phyloP scores from a whole-genome alignment of 2,888 invertebrate species.

The Agrilus cyanescens region DNA sequence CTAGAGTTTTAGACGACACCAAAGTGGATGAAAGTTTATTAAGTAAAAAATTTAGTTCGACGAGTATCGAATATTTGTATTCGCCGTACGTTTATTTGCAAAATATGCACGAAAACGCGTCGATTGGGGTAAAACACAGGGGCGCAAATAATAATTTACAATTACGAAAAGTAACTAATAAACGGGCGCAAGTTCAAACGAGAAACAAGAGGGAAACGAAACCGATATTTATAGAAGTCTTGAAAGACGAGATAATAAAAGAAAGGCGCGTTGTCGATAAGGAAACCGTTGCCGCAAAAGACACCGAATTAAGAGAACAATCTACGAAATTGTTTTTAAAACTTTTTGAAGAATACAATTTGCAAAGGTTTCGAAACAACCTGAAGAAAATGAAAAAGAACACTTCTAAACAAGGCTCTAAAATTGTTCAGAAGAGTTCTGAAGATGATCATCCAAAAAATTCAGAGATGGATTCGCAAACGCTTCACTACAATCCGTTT shows the following conservation, averaged over 20 bases:
- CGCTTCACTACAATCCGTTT: slow-evolving; percentile 23
- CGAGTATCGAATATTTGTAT: slow-evolving; percentile 25
- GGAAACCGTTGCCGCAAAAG: slow-evolving; percentile 1
- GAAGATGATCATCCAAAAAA: neutral
- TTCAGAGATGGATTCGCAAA: neutral
- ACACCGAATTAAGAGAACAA: slow-evolving; percentile 4
- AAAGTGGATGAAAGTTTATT: slow-evolving; percentile 15
- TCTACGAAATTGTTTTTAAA: slow-evolving; percentile 3
- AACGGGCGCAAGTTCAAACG: slow-evolving; percentile 1
- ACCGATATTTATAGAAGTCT: neutral
- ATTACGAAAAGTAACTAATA: slow-evolving; percentile 2
- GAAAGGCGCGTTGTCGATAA: slow-evolving; percentile 5
- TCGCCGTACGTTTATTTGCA: slow-evolving; percentile 22
- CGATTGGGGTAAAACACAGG: slow-evolving; percentile 18
- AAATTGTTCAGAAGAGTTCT: neutral
- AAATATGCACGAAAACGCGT: slow-evolving; percentile 13
- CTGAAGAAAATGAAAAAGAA: neutral
- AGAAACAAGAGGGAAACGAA: neutral
- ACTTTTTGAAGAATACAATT: neutral
- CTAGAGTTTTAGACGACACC: slow-evolving; percentile 3
- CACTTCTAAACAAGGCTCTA: neutral
- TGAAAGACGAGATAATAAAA: neutral
- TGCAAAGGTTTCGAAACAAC: neutral
- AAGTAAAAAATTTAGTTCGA: slow-evolving; percentile 19
- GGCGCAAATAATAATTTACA: slow-evolving; percentile 25